Evolutionary conservation across 2,113 vertebrate species (phyloP).

Genomic region (Neodon shergylaensis): DNA sequence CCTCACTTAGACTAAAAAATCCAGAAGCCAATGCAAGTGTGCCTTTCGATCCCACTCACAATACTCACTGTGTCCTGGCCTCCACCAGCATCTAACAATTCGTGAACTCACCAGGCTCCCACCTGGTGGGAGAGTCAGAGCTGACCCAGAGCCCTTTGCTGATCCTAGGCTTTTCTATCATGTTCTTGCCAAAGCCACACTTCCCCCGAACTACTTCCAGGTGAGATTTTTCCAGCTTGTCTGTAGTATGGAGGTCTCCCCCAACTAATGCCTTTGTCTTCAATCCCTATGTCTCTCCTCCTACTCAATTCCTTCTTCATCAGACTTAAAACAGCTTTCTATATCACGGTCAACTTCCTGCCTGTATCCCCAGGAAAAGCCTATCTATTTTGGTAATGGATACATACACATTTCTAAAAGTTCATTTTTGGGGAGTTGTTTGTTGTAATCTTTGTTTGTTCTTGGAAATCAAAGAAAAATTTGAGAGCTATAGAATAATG

Average conservation of each 20-base stretch:
- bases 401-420: constrained; percentile 28
- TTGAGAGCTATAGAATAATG: no score
- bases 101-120: background rate
- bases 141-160: background rate
- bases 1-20: background rate
- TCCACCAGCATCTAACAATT: background rate
- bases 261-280: background rate
- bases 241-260: background rate
- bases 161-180: no score
- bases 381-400: background rate
- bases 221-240: background rate
- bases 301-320: background rate
- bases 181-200: background rate
- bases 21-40: background rate
- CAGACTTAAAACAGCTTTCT: background rate
- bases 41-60: background rate
- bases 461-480: background rate
- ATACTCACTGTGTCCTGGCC: background rate
- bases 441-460: background rate
- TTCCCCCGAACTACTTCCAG: background rate
- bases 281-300: background rate
- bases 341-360: background rate
- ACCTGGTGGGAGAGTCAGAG: background rate
- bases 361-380: background rate
- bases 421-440: background rate